Percentiles rank a stretch among this genome's conserved stretches.
Conservation (phyloP, 2,113 vertebrate genomes). For the Riparia riparia region DNA sequence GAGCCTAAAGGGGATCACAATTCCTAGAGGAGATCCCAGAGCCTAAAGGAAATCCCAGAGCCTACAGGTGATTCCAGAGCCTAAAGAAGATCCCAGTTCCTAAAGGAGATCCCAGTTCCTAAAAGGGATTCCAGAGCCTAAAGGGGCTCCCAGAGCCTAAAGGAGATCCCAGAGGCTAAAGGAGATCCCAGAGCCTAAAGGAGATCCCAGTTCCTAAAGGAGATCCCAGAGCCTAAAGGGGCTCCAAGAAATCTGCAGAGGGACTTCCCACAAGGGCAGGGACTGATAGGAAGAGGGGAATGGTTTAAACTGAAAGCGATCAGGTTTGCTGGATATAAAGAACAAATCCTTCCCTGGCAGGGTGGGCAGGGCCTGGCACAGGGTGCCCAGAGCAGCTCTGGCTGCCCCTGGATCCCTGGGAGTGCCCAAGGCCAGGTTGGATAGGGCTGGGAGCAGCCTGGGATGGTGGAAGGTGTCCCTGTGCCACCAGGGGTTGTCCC, state of each 20-base stretch:
- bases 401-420: neutral
- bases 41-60: neutral
- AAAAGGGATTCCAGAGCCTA: neutral
- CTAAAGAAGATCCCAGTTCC: neutral
- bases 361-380: neutral
- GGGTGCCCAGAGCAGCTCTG: neutral
- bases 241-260: neutral
- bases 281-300: neutral
- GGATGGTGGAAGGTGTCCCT: accelerated
- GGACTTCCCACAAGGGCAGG: neutral
- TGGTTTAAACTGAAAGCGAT: neutral
- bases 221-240: neutral
- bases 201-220: too few species aligned
- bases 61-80: neutral
- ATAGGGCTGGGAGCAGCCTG: neutral
- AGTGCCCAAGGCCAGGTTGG: neutral
- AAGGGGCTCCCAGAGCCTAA: too few species aligned
- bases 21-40: neutral
- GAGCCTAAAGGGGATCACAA: neutral
- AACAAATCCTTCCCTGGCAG: neutral
- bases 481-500: neutral
- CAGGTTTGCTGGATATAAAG: accelerated
- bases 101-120: neutral
- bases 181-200: too few species aligned
- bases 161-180: neutral